These are phyloP conservation scores for Nomia melanderi DNA, from an alignment of 1,140 invertebrate species.

Conservation along the genomic window DNA sequence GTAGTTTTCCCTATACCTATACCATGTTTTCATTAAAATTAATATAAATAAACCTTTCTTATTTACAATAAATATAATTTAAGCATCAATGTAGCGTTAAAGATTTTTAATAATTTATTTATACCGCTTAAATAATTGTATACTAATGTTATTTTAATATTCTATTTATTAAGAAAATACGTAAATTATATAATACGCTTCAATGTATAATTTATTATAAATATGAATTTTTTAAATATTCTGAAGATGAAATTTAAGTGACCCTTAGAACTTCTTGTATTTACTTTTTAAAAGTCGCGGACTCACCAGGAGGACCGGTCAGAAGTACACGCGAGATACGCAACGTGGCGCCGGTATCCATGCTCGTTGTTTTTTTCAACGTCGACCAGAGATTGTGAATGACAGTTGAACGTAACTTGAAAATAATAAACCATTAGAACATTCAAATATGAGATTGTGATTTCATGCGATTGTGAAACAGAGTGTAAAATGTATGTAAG, in stretches of 20 bases:
- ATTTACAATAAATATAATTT: neutral
- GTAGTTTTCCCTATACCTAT: conserved; percentile 86
- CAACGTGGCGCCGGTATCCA: conserved; percentile 48
- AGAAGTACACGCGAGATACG: conserved; percentile 58
- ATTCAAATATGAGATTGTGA: no score
- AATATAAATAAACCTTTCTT: neutral
- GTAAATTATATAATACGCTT: neutral
- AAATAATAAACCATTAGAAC: neutral
- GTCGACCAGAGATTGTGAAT: neutral
- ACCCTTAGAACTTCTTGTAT: neutral
- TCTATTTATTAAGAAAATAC: no score
- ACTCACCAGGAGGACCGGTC: conserved; percentile 64
- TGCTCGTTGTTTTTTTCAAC: conserved; percentile 37
- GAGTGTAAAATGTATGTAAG: neutral
- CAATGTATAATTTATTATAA: neutral
- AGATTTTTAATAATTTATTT: neutral
- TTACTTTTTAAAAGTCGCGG: conserved; percentile 24
- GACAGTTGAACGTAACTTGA: conserved; percentile 10
- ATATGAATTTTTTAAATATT: neutral
- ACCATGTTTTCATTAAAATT: conserved; percentile 23
- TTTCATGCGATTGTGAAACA: neutral
- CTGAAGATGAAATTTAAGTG: no score
- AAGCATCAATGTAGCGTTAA: neutral
- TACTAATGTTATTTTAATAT: neutral
- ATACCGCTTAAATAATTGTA: neutral